A percentile compares a stretch with the other conserved stretches of the same genome.
Evolutionary conservation across 1,140 invertebrate genomes (phyloP).

Genomic region (Chironomus tepperi): DNA sequence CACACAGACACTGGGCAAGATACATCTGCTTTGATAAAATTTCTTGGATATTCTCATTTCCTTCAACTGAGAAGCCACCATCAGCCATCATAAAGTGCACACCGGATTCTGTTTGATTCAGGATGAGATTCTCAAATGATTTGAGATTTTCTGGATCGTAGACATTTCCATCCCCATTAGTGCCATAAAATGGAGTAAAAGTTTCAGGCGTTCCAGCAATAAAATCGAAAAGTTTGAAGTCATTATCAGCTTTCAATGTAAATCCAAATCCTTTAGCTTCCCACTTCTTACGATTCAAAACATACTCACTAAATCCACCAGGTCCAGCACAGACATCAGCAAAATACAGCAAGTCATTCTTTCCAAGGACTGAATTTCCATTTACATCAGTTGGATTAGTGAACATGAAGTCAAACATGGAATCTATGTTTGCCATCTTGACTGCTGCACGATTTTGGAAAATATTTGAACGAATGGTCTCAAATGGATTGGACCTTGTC

Average conservation of each 20-base stretch:
- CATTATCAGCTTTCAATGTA: constrained; percentile 77
- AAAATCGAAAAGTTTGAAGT: constrained; percentile 90
- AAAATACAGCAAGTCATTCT: constrained; percentile 68
- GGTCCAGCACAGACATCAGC: constrained; percentile 98
- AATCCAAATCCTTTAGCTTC: constrained; percentile 90
- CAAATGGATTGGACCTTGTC: constrained; percentile 85
- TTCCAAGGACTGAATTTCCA: constrained; percentile 39
- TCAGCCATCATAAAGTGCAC: constrained; percentile 98
- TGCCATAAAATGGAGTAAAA: constrained; percentile 89
- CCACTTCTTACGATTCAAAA: constrained; percentile 81
- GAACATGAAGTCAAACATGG: constrained; percentile 85
- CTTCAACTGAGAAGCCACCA: constrained; percentile 94
- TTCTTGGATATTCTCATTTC: constrained; percentile 93
- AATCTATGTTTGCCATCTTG: constrained; percentile 98
- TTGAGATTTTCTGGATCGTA: constrained; percentile 76
- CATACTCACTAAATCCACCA: constrained; percentile 96
- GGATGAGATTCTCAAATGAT: constrained; percentile 65
- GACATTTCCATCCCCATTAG: constrained; percentile 78
- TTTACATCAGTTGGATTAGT: constrained; percentile 60
- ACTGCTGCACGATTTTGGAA: constrained; percentile 94
- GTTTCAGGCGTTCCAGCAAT: constrained; percentile 79
- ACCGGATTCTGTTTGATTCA: constrained; percentile 70
- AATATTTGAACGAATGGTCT: constrained; percentile 79
- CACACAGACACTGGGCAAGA: constrained; percentile 86
- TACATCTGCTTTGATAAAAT: constrained; percentile 91